Base-by-base conservation (phyloP, 2,797 vertebrate genomes). In the Onychomys torridus region DNA sequence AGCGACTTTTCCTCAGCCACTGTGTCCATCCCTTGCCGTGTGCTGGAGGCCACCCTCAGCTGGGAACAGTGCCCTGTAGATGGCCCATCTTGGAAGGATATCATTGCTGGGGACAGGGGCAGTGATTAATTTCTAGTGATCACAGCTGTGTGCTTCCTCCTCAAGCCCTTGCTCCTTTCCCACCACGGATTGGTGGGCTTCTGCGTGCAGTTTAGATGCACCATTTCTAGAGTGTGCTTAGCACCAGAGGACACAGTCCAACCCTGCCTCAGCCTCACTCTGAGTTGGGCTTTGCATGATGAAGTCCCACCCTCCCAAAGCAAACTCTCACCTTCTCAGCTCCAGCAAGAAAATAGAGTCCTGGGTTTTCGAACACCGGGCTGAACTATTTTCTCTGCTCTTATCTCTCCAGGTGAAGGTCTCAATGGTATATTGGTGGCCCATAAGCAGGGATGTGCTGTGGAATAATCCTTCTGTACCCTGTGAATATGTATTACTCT, bases 1-100 rank as follows among this genome's bases (percentile, higher is more conserved):
- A 29, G 65, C 0, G 0, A 9, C 1, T 0, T 8, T 1, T 32
- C 7, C 37, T 23, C 49, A 27, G 2, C 21, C 13, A 12, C 8
- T 14, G 25, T 8, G 37, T 43, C 6, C 5, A 40, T 37, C 19
- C 46, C 12, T 4, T 6, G 59, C 1, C 14, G 0, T 1, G 10
- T 1, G 5, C 29, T 52, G 75, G 29, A 29, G 49, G 19, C 67
- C 61, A n/a, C 21, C 1, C 57, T 6, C 4, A 17, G 6, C 52
- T 55, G 8, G 10, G 21, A 19, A 11, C 55, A 37, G 13, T 32
- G 55, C 17, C 5, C 0, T 14, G 75, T 57, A 32, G 27, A 29
- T 0, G 9, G 27, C 27, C 21, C 10, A 1, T 27, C 12, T 27
- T 2, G 0, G n/a, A 73, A 61, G 19, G 19, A 73, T 25, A 13